These are phyloP conservation scores for Zeugodacus cucurbitae DNA, from an alignment of 1,140 invertebrate genomes.

Conservation along the genomic window DNA sequence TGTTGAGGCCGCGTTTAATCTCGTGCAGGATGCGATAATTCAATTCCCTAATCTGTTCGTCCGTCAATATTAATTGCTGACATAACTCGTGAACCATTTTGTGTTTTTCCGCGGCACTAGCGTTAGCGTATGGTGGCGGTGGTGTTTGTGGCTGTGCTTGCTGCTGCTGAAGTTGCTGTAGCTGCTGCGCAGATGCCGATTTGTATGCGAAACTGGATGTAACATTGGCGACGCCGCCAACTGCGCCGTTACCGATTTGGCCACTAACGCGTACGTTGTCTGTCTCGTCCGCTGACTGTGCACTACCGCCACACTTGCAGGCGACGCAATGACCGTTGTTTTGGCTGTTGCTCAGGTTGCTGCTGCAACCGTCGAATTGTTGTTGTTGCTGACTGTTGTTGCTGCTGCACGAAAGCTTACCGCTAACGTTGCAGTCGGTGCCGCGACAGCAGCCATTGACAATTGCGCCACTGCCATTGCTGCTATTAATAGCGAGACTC, in stretches of 20 bases:
- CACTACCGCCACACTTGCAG: background rate
- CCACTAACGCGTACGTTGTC: constrained; percentile 23
- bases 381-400: no score
- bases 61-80: constrained; percentile 82
- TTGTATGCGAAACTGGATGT: constrained; percentile 41
- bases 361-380: constrained; percentile 47
- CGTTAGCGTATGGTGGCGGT: constrained; percentile 51
- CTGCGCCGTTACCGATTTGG: background rate
- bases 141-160: constrained; percentile 39
- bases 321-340: constrained; percentile 26
- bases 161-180: constrained; percentile 22
- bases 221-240: constrained; percentile 37
- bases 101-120: constrained; percentile 58
- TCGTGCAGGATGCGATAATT: constrained; percentile 81
- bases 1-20: constrained; percentile 84
- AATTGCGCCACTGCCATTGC: constrained; percentile 49
- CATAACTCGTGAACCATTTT: constrained; percentile 86
- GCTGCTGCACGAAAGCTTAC: constrained; percentile 29
- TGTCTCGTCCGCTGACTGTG: background rate
- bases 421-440: background rate
- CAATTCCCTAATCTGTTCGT: constrained; percentile 83
- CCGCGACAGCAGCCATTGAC: constrained; percentile 42
- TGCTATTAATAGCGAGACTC: constrained; percentile 62
- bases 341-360: constrained; percentile 37
- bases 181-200: constrained; percentile 28